These are phyloP conservation scores for Liolophura sinensis DNA, from an alignment of 1,140 invertebrate species.

Conservation along the genomic window DNA sequence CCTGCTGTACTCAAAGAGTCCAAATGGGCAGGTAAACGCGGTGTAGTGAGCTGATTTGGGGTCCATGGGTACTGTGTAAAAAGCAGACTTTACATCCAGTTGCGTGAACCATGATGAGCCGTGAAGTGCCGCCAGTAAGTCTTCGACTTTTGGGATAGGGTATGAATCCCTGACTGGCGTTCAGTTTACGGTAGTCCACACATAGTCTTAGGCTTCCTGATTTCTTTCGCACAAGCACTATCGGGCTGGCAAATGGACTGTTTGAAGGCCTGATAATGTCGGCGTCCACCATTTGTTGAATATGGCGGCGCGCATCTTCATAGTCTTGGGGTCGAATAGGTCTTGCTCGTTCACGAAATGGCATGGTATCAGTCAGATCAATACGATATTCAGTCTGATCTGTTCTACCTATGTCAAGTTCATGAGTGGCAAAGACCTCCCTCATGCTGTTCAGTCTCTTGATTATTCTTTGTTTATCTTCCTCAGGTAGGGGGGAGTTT, in stretches of 20 bases:
- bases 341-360: background rate
- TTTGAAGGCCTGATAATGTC: slow-evolving; percentile 32
- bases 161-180: slow-evolving; percentile 58
- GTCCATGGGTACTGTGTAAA: slow-evolving; percentile 57
- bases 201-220: slow-evolving; percentile 56
- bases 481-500: too few species aligned
- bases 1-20: slow-evolving; percentile 25
- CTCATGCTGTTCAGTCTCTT: too few species aligned
- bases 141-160: slow-evolving; percentile 62
- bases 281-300: slow-evolving; percentile 19
- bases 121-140: slow-evolving; percentile 48
- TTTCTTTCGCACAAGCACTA: slow-evolving; percentile 61
- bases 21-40: slow-evolving; percentile 23
- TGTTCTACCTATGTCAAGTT: slow-evolving; percentile 3
- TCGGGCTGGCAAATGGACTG: slow-evolving; percentile 33
- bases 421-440: slow-evolving; percentile 5
- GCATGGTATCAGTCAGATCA: background rate
- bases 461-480: too few species aligned
- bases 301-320: slow-evolving; percentile 9
- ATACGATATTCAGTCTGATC: background rate
- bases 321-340: background rate
- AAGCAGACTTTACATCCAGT: slow-evolving; percentile 61
- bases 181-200: slow-evolving; percentile 61
- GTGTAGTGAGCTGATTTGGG: slow-evolving; percentile 19
- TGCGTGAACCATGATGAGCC: slow-evolving; percentile 54